Base-by-base conservation (phyloP, 1,140 invertebrate species). In the Zaprionus nigranus region DNA sequence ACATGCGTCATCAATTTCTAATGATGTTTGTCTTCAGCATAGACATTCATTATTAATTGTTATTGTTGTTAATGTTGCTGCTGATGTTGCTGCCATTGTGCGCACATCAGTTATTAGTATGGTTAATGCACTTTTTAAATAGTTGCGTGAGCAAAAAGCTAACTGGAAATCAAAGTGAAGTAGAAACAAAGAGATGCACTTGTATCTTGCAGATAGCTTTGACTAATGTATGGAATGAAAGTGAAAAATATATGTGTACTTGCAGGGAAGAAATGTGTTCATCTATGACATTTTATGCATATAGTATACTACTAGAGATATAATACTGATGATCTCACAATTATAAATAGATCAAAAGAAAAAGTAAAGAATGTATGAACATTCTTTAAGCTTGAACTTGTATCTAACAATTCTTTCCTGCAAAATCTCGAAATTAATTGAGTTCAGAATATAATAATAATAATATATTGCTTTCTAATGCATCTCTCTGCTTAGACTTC, bases 1-100 rank as follows among this genome's bases (percentile, higher is more conserved):
- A 90, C 86, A 90, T 90, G 85, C 85, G 86, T 90, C 85, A 90
- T 90, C 85, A 90, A 90, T 90, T 90, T 90, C 85, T 90, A 90
- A 90, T 90, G 85, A 90, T 90, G 76, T 86, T 79, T 90, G 86
- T 90, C 86, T 90, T 58, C 73, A 70, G 30, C 63, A 59, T 26
- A 72, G 85, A 78, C 76, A 78, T 78, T 69, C 49, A 38, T 59
- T 78, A 78, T 78, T 75, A 78, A 76, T 76, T 66, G 61, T 76
- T 65, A 57, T 38, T 72, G 57, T 46, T 71, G 60, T 51, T 64
- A 46, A 15, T 62, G 15, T 11, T 51, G 17, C 46, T 73, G 64
- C 43, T 60, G 43, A 40, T 66, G 69, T 22, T 70, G 22, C 51
- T 63, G 28, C 43, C 43, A 3, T 34, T 34, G 68, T 61, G 66